Conservation (phyloP, 1,140 invertebrate genomes). For the Lerema accius region DNA sequence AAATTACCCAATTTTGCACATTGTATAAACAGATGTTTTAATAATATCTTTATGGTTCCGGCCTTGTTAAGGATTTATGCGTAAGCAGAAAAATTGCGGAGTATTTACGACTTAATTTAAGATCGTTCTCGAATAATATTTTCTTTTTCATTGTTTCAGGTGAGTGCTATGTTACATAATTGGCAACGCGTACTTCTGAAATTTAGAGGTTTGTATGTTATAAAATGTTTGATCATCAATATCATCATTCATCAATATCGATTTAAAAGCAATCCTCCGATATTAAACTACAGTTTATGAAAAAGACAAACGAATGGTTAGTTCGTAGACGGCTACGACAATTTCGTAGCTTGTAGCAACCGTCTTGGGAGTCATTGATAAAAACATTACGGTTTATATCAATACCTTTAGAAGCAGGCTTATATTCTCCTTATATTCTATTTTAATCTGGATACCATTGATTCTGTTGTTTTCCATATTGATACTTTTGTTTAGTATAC, state of each 20-base stretch:
- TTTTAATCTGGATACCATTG: no score
- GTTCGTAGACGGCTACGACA: no score
- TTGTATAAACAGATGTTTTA: slow-evolving; percentile 36
- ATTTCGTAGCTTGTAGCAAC: no score
- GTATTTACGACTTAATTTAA: no score
- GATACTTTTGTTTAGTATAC: no score
- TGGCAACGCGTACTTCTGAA: slow-evolving; percentile 7
- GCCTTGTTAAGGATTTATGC: slow-evolving; percentile 24
- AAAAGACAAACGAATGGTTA: neutral
- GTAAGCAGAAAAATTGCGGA: slow-evolving; percentile 43
- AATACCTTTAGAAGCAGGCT: no score
- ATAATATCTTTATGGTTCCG: slow-evolving; percentile 41
- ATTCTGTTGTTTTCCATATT: no score
- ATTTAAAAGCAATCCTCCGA: no score
- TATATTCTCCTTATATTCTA: no score
- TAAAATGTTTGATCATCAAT: neutral
- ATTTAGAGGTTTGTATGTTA: slow-evolving; percentile 36
- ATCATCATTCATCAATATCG: neutral
- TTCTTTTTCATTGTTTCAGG: slow-evolving; percentile 56
- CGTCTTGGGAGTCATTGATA: no score
- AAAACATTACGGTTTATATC: no score
- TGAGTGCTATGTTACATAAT: slow-evolving; percentile 44
- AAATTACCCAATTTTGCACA: slow-evolving; percentile 6
- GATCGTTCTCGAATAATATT: no score
- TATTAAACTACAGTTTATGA: neutral